Conservation (phyloP, 2,113 vertebrate genomes). For the Neotoma lepida region DNA sequence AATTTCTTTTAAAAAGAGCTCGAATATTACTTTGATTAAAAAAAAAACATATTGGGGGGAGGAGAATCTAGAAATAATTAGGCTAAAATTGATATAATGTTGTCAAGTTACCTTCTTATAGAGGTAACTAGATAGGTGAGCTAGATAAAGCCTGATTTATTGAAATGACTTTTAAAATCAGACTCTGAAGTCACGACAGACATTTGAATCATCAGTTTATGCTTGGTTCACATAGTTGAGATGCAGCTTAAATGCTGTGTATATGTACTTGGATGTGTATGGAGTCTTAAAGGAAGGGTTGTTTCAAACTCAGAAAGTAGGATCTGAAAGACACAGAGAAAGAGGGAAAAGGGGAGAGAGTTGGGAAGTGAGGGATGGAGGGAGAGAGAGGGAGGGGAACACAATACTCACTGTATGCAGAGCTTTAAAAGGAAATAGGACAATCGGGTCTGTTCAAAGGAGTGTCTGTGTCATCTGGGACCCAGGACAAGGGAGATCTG, state of each 20-base stretch:
- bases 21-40: constrained; percentile 47
- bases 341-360: background rate
- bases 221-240: constrained; percentile 62
- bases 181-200: constrained; percentile 67
- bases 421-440: constrained; percentile 22
- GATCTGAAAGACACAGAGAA: background rate
- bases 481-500: background rate
- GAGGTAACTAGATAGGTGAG: accelerated
- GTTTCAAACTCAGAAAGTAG: constrained; percentile 54
- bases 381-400: background rate
- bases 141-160: constrained; percentile 75
- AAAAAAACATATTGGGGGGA: constrained; percentile 11
- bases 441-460: background rate
- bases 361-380: background rate
- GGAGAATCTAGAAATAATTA: constrained; percentile 64
- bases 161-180: constrained; percentile 68
- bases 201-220: constrained; percentile 63
- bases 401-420: background rate
- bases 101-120: background rate
- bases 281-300: constrained; percentile 57
- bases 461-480: background rate
- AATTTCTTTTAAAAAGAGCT: background rate
- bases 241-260: constrained; percentile 16
- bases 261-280: constrained; percentile 45
- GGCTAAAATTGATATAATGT: constrained; percentile 8